Percentiles rank a stretch among this genome's conserved stretches.
phyloP scores from a whole-genome alignment of 1,140 invertebrate species.

The Drosophila nasuta region DNA sequence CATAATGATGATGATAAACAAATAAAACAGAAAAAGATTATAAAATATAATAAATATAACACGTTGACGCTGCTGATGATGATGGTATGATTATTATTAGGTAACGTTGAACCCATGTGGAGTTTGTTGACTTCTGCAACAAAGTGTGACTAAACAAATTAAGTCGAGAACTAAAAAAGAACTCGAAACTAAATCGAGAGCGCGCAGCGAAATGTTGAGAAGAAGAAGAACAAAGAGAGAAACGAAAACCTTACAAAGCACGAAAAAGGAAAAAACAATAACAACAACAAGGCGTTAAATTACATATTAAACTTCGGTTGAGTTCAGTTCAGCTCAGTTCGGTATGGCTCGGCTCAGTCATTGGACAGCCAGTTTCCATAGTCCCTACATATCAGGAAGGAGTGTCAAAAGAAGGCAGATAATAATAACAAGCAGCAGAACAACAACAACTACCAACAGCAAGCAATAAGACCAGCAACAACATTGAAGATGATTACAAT shows the following conservation, averaged over 20 bases:
- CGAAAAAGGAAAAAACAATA: conserved; percentile 28
- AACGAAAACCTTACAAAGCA: conserved; percentile 42
- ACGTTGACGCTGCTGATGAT: conserved; percentile 32
- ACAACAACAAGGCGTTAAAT: conserved; percentile 54
- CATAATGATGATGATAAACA: conserved; percentile 66
- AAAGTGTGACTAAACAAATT: conserved; percentile 83
- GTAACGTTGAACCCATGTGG: conserved; percentile 68
- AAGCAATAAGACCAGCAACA: conserved; percentile 44
- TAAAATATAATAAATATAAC: conserved; percentile 42
- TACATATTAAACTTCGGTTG: conserved; percentile 71
- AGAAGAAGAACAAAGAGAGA: conserved; percentile 15
- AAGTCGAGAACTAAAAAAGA: conserved; percentile 63
- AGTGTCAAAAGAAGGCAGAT: conserved; percentile 63
- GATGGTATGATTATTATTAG: conserved; percentile 54
- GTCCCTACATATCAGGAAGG: conserved; percentile 28
- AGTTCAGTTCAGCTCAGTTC: conserved; percentile 25
- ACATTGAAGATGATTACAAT: conserved; percentile 59
- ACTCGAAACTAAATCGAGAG: conserved; percentile 45
- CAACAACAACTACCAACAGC: conserved; percentile 3
- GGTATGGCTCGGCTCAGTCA: not conserved
- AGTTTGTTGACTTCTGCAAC: conserved; percentile 82
- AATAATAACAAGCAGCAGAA: conserved; percentile 34
- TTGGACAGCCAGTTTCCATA: conserved; percentile 51
- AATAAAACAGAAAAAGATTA: conserved; percentile 39
- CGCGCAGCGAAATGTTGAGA: conserved; percentile 4